Evolutionary conservation across 2,888 invertebrate genomes (phyloP), one percentile per base, ranked within the genome.

Genomic region (Cephonodes hylas): DNA sequence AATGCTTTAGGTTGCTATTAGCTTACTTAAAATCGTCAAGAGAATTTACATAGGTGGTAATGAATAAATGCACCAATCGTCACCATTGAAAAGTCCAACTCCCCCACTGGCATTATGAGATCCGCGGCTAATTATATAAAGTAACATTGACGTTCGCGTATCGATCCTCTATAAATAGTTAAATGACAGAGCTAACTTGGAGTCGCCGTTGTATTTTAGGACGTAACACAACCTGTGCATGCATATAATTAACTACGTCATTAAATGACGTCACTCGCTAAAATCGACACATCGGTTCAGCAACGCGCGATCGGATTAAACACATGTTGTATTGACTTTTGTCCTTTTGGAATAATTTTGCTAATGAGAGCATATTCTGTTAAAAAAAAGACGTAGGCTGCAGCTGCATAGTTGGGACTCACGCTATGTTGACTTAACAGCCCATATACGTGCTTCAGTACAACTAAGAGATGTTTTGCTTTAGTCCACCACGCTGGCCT

Each of bases 131-230:
- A 53, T 53, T 31, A 53, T 53, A 53, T 31, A 53, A 53, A 15
- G 48, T 31, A 31, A 53, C 53, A 31, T 27, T 53, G 10, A 10
- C 18, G 53, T 53, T 18, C 18, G 27, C 18, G 31, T 53, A 53
- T 53, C 18, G 31, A 53, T 53, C 10, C 31, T 53, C 53, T 53
- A 53, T 53, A 53, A 53, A 53, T 53, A 53, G 53, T 53, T 18
- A 53, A 53, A 53, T 53, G 53, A 53, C 53, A 53, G 53, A 53
- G 31, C 31, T 53, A 27, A 31, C 31, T 27, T 53, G 15, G 31
- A 18, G 27, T 53, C 15, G 27, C 27, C 27, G 18, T 15, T 53
- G 6, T 53, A 53, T 53, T 53, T 53, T 53, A 10, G 31, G 18
- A 8, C 15, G 8, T 15, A 2, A 27, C n/a, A 27, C 15, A 48